phyloP scores from a whole-genome alignment of 2,797 vertebrate genomes.

The Australoheros facetus region DNA sequence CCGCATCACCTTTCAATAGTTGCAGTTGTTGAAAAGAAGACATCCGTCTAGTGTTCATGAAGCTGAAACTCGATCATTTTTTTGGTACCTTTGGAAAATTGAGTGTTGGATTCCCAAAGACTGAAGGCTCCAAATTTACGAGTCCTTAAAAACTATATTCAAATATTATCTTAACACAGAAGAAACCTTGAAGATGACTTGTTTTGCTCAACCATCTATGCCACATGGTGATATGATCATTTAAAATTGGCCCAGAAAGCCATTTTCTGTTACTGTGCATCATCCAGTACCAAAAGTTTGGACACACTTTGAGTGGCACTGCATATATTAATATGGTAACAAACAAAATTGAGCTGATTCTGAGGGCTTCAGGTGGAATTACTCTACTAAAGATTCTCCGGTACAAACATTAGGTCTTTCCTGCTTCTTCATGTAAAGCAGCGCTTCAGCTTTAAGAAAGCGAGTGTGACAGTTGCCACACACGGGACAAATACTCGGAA shows the following conservation, averaged over 20 bases:
- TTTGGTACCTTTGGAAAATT: no score
- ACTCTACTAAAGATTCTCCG: neutral
- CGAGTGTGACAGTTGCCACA: neutral
- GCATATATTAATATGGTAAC: no score
- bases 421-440: neutral
- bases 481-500: conserved; percentile 29
- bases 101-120: no score
- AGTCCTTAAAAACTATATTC: rapidly evolving
- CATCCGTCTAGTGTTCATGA: neutral
- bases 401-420: no score
- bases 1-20: neutral
- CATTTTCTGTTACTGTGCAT: rapidly evolving
- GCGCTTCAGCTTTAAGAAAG: conserved; percentile 1
- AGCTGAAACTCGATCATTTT: no score
- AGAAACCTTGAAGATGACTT: neutral
- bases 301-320: no score
- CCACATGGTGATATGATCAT: neutral
- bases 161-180: neutral
- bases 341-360: neutral
- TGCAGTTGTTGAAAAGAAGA: neutral
- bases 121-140: neutral
- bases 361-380: neutral
- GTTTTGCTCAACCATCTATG: no score
- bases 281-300: no score
- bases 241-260: neutral